A percentile compares a stretch with the other conserved stretches of the same genome.
These are phyloP conservation scores for Ctenoplectra terminalis DNA, from an alignment of 1,140 invertebrate species.

Conservation along the genomic window DNA sequence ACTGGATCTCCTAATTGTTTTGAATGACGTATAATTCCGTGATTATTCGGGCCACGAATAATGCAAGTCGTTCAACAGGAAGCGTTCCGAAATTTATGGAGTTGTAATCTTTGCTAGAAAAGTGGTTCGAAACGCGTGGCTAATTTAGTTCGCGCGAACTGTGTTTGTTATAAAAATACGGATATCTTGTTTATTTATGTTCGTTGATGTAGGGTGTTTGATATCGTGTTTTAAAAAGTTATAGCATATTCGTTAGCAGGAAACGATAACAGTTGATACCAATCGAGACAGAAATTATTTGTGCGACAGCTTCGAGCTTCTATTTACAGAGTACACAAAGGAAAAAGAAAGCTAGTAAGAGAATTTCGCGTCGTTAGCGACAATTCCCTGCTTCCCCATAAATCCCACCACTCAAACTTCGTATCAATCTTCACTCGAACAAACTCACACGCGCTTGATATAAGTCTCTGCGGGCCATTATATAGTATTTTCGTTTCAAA, in stretches of 20 bases:
- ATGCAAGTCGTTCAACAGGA: not conserved
- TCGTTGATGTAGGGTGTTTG: too few relatives aligned
- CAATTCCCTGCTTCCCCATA: not conserved
- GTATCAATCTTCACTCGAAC: not conserved
- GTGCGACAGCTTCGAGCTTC: not conserved
- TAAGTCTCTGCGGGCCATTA: not conserved
- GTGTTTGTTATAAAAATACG: too few relatives aligned
- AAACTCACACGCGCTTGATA: not conserved
- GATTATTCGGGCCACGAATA: not conserved
- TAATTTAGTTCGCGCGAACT: not conserved
- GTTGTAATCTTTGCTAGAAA: not conserved
- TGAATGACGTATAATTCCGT: not conserved
- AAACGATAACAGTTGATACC: not conserved
- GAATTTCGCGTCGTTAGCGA: constrained; percentile 1
- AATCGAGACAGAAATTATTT: too few relatives aligned
- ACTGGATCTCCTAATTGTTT: not conserved
- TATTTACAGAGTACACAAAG: not conserved
- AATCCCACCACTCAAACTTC: not conserved
- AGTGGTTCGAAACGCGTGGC: not conserved
- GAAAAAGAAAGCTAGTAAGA: not conserved
- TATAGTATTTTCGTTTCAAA: not conserved
- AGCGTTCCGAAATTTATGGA: not conserved
- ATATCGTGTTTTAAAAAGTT: too few relatives aligned
- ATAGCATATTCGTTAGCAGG: not conserved
- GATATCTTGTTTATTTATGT: not conserved